Evolutionary conservation across 2,797 vertebrate genomes (phyloP).

Genomic region (Melopsittacus undulatus): DNA sequence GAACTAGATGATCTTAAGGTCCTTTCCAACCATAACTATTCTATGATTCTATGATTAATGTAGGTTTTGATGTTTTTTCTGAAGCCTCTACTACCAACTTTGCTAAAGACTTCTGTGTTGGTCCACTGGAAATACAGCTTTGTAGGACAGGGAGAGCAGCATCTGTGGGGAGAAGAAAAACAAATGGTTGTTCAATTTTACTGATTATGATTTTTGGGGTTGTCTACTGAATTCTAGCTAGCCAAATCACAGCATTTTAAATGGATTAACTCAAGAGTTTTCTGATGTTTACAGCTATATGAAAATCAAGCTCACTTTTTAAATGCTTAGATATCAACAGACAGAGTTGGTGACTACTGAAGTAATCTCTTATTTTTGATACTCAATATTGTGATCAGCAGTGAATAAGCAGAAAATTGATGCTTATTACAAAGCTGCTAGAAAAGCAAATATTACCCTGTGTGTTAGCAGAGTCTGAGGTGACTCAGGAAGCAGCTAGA

Average conservation of each 20-base stretch:
- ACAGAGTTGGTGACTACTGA: not conserved
- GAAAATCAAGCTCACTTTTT: not conserved
- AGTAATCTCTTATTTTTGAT: not conserved
- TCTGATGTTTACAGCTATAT: not conserved
- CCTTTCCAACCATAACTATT: too few species aligned
- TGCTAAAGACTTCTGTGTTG: not conserved
- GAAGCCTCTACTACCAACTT: not conserved
- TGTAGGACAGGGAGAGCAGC: not conserved
- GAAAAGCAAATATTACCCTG: not conserved
- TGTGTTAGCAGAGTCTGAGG: not conserved
- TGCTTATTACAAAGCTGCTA: not conserved
- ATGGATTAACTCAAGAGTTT: not conserved
- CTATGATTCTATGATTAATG: not conserved
- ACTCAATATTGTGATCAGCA: not conserved
- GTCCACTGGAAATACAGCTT: not conserved
- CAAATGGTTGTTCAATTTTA: not conserved
- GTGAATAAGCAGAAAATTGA: not conserved
- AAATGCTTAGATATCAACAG: not conserved
- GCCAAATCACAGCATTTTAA: not conserved
- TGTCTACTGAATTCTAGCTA: not conserved
- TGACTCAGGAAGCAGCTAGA: not conserved
- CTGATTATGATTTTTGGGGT: not conserved
- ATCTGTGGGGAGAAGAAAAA: not conserved
- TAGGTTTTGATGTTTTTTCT: not conserved
- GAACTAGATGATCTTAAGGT: too few species aligned